phyloP scores from a whole-genome alignment of 2,113 vertebrate genomes.

The Channa argus region DNA sequence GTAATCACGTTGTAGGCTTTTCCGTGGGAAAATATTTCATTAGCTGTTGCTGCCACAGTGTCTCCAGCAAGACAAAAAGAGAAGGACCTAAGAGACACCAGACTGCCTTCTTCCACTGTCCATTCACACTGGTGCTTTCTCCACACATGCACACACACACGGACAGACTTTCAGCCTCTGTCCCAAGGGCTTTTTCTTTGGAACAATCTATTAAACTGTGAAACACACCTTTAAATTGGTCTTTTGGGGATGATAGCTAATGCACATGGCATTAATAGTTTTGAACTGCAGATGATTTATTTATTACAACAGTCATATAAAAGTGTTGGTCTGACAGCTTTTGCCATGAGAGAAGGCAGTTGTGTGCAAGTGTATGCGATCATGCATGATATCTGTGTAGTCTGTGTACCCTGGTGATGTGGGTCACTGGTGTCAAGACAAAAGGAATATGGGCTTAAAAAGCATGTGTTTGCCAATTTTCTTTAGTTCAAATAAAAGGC shows the following conservation, averaged over 20 bases:
- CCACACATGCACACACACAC: constrained; percentile 7
- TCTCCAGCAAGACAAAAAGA: constrained; percentile 45
- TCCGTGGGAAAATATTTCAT: constrained; percentile 52
- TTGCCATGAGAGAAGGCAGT: constrained; percentile 33
- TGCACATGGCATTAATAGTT: constrained; percentile 63
- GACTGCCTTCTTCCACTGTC: constrained; percentile 43
- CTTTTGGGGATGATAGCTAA: constrained; percentile 58
- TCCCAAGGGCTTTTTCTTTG: constrained; percentile 51
- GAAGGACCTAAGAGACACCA: constrained; percentile 37
- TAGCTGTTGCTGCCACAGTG: constrained; percentile 35
- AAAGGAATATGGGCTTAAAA: constrained; percentile 8
- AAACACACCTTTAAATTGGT: constrained; percentile 65
- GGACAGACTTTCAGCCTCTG: constrained; percentile 19
- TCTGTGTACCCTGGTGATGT: no score
- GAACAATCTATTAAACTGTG: constrained; percentile 54
- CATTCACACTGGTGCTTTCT: constrained; percentile 50
- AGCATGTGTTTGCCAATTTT: constrained; percentile 41
- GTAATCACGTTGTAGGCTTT: neutral
- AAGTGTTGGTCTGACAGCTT: constrained; percentile 31
- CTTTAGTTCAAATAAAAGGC: constrained; percentile 28
- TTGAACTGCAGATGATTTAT: constrained; percentile 65
- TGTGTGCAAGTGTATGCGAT: neutral
- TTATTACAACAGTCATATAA: constrained; percentile 45
- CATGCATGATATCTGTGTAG: no score
- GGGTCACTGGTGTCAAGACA: neutral